Evolutionary conservation across 2,797 vertebrate genomes (phyloP).

Genomic region (Siniperca scherzeri): DNA sequence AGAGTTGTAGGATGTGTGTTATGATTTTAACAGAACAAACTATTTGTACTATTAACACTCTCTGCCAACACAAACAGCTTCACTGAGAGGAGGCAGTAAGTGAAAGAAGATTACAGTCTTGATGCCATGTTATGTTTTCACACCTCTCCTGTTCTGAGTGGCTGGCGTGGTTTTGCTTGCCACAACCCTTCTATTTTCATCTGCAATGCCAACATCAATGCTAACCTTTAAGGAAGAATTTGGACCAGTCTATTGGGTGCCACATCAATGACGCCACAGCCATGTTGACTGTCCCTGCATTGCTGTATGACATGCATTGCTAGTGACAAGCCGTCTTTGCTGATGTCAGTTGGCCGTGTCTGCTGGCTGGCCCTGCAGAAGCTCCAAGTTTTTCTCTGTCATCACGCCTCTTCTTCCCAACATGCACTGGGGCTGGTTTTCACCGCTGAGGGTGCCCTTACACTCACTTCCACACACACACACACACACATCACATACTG

Average conservation of each 20-base stretch:
- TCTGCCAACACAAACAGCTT: constrained; percentile 71
- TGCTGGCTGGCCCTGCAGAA: constrained; percentile 73
- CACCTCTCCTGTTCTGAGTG: constrained; percentile 59
- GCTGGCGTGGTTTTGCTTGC: constrained; percentile 48
- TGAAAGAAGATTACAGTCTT: constrained; percentile 72
- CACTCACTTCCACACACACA: constrained; percentile 50
- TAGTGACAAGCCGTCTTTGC: constrained; percentile 80
- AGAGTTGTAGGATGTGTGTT: constrained; percentile 50
- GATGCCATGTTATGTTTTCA: constrained; percentile 72
- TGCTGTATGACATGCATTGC: constrained; percentile 72
- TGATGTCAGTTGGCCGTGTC: constrained; percentile 75
- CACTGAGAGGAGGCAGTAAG: constrained; percentile 60
- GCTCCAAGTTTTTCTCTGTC: constrained; percentile 72
- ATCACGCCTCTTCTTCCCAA: constrained; percentile 74
- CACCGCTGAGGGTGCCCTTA: constrained; percentile 60
- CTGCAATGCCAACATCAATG: constrained; percentile 59
- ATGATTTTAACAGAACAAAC: constrained; percentile 71
- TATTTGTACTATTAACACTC: constrained; percentile 73
- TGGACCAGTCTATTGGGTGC: constrained; percentile 66
- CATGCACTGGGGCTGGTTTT: constrained; percentile 72
- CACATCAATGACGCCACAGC: constrained; percentile 70
- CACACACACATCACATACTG: constrained; percentile 28
- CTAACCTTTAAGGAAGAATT: constrained; percentile 75
- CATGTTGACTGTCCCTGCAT: constrained; percentile 60
- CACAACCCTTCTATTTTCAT: constrained; percentile 72